Base-by-base conservation (phyloP, 2,888 invertebrate species). In the Campaea margaritaria region DNA sequence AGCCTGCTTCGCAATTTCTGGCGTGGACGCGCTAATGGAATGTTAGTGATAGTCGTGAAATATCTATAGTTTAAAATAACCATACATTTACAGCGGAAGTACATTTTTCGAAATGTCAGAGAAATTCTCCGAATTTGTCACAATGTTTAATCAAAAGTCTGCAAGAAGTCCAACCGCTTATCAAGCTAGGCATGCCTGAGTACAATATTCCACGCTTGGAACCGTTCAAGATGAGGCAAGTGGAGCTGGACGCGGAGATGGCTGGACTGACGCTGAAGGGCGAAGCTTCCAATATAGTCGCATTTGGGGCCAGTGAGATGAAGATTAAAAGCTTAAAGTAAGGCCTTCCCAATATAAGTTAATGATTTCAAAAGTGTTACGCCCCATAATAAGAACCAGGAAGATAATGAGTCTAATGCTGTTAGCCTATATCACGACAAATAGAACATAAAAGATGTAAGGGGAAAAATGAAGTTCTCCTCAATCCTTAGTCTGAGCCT, bases 151-250 rank as follows among this genome's bases (percentile, higher is more conserved):
- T 38, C 5, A 52, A 28, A 14, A n/a, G 3, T 4, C 0, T 45
- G 1, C 27, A 52, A 27, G 7, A 11, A 4, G 0, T 44, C 1
- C 2, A 15, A 14, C 45, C 44, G 4, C 12, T n/a, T 3, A 12
- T 52, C 8, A 45, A 45, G 13, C 5, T 12, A n/a, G 52, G 52
- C 8, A 38, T 52, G 2, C 52, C 44, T n/a, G 36, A 12, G 1
- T 2, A 38, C 8, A 13, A 44, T n/a, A 39, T 52, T 12, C 52
- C 52, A 13, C 51, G 51, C 11, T 10, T 52, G 16, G 51, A 52
- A 9, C 51, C 51, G 12, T 52, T 52, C 15, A 44, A 52, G 10
- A 34, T 52, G 34, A 34, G 36, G 11, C n/a, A 13, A 3, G 12
- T 52, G 13, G 36, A 34, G 3, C 36, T 52, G 0, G 44, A 52